Evolutionary conservation across 2,888 invertebrate species (phyloP).

Genomic region (Drosophila emarginata): DNA sequence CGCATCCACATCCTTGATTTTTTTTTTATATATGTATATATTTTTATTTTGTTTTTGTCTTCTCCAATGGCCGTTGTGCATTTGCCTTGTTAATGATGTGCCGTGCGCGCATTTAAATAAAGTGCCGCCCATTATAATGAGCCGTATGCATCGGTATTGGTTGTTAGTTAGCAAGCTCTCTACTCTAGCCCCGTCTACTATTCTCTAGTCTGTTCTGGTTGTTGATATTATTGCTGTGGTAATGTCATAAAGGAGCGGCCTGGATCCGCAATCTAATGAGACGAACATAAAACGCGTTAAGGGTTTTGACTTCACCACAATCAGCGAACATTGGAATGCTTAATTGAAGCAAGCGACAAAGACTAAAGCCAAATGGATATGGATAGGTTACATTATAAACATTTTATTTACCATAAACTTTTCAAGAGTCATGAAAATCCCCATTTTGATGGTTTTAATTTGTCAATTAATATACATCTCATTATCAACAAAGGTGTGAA

Average conservation of each 20-base stretch:
- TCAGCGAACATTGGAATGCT: conserved; percentile 40
- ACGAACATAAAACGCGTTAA: conserved; percentile 68
- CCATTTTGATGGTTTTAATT: neutral
- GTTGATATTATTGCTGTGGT: conserved; percentile 59
- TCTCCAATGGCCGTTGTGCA: conserved; percentile 25
- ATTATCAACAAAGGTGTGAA: neutral
- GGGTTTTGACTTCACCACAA: conserved; percentile 55
- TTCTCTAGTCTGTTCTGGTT: conserved; percentile 11
- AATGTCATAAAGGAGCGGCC: conserved; percentile 69
- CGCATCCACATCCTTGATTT: conserved; percentile 52
- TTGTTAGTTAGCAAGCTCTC: conserved; percentile 14
- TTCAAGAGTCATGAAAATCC: neutral
- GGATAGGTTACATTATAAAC: neutral
- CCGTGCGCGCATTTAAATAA: conserved; percentile 75
- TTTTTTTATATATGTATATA: neutral
- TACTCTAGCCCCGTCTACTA: neutral
- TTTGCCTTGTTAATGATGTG: conserved; percentile 76
- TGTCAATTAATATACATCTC: neutral
- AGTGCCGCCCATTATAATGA: conserved; percentile 76
- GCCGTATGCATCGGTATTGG: conserved; percentile 55
- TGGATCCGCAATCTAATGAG: conserved; percentile 59
- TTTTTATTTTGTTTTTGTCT: neutral
- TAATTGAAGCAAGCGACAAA: conserved; percentile 53
- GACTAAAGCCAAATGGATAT: conserved; percentile 1
- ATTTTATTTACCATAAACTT: conserved; percentile 1